phyloP scores from a whole-genome alignment of 1,140 invertebrate genomes.

The Zaprionus capensis region DNA sequence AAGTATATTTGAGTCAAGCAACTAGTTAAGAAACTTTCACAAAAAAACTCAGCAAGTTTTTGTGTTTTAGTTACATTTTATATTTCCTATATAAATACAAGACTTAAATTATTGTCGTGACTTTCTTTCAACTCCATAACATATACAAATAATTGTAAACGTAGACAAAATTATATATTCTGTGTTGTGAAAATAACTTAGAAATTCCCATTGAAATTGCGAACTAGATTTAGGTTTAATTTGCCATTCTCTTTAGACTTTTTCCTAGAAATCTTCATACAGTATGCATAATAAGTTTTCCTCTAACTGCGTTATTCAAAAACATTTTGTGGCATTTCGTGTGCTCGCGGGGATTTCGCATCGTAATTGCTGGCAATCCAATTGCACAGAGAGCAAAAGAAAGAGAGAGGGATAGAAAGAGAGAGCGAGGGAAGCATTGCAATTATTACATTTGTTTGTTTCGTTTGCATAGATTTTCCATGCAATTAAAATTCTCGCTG shows the following conservation, averaged over 20 bases:
- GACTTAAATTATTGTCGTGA: too few species aligned
- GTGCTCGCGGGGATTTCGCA: neutral
- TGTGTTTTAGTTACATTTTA: too few species aligned
- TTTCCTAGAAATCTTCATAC: neutral
- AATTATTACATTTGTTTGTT: constrained; percentile 41
- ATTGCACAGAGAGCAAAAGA: neutral
- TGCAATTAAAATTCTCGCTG: constrained; percentile 63
- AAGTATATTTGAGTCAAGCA: too few species aligned
- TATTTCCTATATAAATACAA: too few species aligned
- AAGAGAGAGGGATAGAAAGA: neutral
- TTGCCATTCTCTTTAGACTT: neutral
- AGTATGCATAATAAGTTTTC: constrained; percentile 1
- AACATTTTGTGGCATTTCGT: constrained; percentile 8
- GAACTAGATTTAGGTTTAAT: neutral
- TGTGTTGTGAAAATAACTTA: too few species aligned
- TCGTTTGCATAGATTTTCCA: constrained; percentile 61
- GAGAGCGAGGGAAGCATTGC: neutral
- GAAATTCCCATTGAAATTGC: too few species aligned
- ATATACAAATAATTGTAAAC: too few species aligned
- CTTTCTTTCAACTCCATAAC: too few species aligned
- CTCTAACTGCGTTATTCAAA: neutral
- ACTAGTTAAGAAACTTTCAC: too few species aligned
- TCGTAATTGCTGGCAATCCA: constrained; percentile 27
- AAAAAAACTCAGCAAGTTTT: too few species aligned
- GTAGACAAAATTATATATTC: too few species aligned